phyloP scores from a whole-genome alignment of 2,113 vertebrate genomes.

The Chionomys nivalis region DNA sequence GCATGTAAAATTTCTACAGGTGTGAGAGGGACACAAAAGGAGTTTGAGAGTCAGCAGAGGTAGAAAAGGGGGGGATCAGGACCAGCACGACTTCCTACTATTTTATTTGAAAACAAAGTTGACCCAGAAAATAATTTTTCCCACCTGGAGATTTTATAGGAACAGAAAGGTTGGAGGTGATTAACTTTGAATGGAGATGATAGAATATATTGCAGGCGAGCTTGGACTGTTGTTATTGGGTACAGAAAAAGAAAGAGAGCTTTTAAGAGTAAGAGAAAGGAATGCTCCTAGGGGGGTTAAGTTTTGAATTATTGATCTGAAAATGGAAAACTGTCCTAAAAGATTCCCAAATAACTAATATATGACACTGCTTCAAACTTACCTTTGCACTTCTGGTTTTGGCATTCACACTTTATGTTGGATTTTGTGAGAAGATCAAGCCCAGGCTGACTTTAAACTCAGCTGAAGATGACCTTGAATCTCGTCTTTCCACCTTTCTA shows the following conservation, averaged over 20 bases:
- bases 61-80: constrained; percentile 17
- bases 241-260: not conserved
- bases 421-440: not conserved
- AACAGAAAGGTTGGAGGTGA: not conserved
- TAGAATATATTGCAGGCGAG: constrained; percentile 5
- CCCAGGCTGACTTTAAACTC: not conserved
- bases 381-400: not conserved
- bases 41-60: constrained; percentile 16
- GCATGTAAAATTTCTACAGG: constrained; percentile 21
- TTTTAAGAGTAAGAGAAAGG: constrained; percentile 38
- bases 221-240: not conserved
- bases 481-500: not conserved
- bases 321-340: constrained; percentile 3
- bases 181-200: constrained; percentile 21
- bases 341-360: constrained; percentile 44
- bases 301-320: constrained; percentile 29
- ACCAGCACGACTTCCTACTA: constrained; percentile 47
- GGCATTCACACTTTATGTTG: not conserved
- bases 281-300: not conserved
- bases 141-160: not conserved
- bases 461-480: not conserved
- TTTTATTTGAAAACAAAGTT: not conserved
- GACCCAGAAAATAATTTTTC: not conserved
- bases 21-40: constrained; percentile 41
- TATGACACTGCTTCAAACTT: not conserved